Percentiles rank a stretch among this genome's conserved stretches.
phyloP scores from a whole-genome alignment of 2,797 vertebrate species.

The Darevskia mixta region DNA sequence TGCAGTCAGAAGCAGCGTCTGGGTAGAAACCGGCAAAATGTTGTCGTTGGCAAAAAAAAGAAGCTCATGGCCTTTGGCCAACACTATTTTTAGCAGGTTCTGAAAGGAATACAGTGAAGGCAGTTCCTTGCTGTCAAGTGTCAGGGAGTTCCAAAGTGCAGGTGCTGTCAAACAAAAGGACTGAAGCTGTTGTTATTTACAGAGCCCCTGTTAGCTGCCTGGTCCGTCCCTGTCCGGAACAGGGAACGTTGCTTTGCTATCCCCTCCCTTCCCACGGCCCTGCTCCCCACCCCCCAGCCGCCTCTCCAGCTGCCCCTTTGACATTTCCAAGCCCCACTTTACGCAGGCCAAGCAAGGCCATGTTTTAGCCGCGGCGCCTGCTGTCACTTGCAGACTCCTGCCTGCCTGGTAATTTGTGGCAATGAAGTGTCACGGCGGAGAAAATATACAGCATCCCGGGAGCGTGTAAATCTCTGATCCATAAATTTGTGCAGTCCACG shows the following conservation, averaged over 20 bases:
- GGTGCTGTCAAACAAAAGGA: too few species aligned
- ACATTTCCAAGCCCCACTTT: slow-evolving; percentile 47
- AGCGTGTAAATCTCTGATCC: slow-evolving; percentile 68
- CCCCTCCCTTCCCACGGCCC: too few species aligned
- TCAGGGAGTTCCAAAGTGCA: too few species aligned
- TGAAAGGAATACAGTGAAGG: too few species aligned
- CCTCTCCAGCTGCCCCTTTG: slow-evolving; percentile 46
- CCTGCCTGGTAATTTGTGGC: slow-evolving; percentile 70
- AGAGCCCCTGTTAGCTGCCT: too few species aligned
- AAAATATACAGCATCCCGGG: slow-evolving; percentile 59
- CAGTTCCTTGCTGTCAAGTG: too few species aligned
- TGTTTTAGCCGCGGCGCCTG: slow-evolving; percentile 58
- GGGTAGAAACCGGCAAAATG: too few species aligned
- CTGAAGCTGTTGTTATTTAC: too few species aligned
- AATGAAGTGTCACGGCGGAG: slow-evolving; percentile 69
- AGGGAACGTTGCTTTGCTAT: neutral
- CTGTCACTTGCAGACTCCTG: slow-evolving; percentile 64
- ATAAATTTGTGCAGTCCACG: slow-evolving; percentile 53
- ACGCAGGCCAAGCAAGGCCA: slow-evolving; percentile 13
- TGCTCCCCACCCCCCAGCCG: neutral
- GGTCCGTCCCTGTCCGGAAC: too few species aligned
- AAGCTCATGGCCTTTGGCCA: too few species aligned
- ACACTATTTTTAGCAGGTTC: too few species aligned
- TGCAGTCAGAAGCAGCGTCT: too few species aligned
- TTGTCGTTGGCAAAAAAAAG: accelerated